phyloP scores from a whole-genome alignment of 1,140 invertebrate genomes.

The Eufriesea mexicana region DNA sequence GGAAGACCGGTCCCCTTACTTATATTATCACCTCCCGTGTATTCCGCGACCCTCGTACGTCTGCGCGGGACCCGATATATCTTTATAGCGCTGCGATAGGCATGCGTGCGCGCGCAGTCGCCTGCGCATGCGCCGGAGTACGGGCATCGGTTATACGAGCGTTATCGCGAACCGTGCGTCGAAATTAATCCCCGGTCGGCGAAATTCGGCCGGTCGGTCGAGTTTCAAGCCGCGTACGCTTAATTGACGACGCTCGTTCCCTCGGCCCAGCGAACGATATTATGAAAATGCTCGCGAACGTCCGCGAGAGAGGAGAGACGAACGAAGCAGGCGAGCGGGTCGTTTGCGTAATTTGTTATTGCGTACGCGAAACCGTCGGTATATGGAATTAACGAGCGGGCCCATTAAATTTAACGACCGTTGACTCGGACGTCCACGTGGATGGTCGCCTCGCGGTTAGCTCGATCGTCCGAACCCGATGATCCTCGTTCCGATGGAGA shows the following conservation, averaged over 20 bases:
- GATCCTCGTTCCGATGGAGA: constrained; percentile 5
- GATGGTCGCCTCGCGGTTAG: constrained; percentile 38
- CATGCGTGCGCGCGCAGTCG: not conserved
- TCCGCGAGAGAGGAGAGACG: constrained; percentile 1
- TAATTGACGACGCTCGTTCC: constrained; percentile 45
- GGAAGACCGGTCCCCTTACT: not conserved
- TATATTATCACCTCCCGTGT: constrained; percentile 32
- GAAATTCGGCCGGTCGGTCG: constrained; percentile 42
- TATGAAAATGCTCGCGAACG: constrained; percentile 57
- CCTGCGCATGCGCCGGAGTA: not conserved
- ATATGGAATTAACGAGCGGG: constrained; percentile 67
- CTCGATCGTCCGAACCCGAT: constrained; percentile 33
- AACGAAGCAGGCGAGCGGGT: constrained; percentile 30
- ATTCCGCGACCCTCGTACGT: not conserved
- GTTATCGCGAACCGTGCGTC: constrained; percentile 26
- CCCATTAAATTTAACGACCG: constrained; percentile 71
- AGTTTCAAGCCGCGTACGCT: constrained; percentile 26
- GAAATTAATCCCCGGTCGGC: constrained; percentile 39
- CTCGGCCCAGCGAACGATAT: constrained; percentile 31
- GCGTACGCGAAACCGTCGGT: constrained; percentile 59
- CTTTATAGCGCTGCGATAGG: constrained; percentile 5
- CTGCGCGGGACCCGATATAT: not conserved
- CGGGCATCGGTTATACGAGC: not conserved
- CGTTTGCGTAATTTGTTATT: constrained; percentile 71
- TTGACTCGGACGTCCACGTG: constrained; percentile 62